phyloP scores from a whole-genome alignment of 2,113 vertebrate genomes.

The Alligator mississippiensis region DNA sequence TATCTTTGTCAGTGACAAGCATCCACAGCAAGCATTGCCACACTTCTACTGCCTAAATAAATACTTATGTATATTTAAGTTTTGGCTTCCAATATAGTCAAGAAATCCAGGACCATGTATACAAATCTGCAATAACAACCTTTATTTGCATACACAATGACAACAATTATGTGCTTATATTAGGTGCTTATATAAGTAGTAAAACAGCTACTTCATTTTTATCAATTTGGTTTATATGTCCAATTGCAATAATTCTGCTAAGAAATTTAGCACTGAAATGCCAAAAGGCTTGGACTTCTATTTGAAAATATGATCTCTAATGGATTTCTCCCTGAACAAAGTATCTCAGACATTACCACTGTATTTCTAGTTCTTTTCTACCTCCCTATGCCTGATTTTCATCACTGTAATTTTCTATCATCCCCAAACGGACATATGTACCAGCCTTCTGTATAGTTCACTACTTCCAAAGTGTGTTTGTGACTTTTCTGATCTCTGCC shows the following conservation, averaged over 20 bases:
- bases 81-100: background rate
- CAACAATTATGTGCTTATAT: background rate
- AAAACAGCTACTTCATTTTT: background rate
- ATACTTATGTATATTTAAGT: background rate
- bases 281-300: conserved; percentile 18
- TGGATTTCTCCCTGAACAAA: background rate
- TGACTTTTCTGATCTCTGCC: background rate
- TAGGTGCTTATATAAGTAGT: background rate
- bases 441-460: background rate
- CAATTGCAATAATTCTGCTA: background rate
- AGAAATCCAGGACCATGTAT: fast-evolving
- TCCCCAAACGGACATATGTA: background rate
- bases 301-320: conserved; percentile 13
- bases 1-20: fast-evolving
- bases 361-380: conserved; percentile 36
- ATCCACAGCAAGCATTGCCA: background rate
- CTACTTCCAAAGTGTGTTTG: background rate
- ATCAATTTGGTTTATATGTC: background rate
- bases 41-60: background rate
- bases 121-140: background rate
- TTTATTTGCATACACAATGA: background rate
- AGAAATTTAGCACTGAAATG: conserved; percentile 9
- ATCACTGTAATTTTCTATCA: background rate
- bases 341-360: background rate
- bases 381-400: background rate